These are phyloP conservation scores for Nerophis lumbriciformis DNA, from an alignment of 2,113 vertebrate species.

Conservation along the genomic window DNA sequence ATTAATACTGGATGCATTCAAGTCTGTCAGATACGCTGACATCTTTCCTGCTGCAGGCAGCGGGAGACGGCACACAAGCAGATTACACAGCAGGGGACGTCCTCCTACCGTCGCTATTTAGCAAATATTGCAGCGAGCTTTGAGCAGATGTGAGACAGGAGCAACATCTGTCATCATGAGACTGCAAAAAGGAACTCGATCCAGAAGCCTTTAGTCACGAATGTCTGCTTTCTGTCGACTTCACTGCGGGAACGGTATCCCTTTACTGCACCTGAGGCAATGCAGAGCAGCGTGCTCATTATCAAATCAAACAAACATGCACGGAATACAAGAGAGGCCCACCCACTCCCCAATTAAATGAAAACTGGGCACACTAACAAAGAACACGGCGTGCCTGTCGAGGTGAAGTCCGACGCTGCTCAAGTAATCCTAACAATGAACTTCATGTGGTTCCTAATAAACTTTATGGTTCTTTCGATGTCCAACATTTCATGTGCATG, in stretches of 20 bases:
- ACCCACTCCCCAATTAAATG: constrained; percentile 35
- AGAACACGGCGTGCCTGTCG: constrained; percentile 20
- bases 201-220: constrained; percentile 61
- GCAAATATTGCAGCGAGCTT: constrained; percentile 46
- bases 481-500: constrained; percentile 3
- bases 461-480: constrained; percentile 5
- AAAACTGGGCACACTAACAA: constrained; percentile 27
- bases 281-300: constrained; percentile 56
- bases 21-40: constrained; percentile 18
- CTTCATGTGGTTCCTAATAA: constrained; percentile 15
- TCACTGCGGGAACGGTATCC: constrained; percentile 57
- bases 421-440: constrained; percentile 22
- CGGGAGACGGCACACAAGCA: constrained; percentile 1
- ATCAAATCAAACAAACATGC: constrained; percentile 65
- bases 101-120: constrained; percentile 36
- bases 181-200: constrained; percentile 57
- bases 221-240: constrained; percentile 57
- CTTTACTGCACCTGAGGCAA: constrained; percentile 55
- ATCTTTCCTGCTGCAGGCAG: constrained; percentile 21
- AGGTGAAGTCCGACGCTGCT: constrained; percentile 15
- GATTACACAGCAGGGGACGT: constrained; percentile 29
- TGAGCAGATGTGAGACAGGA: constrained; percentile 43
- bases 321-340: constrained; percentile 41
- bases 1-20: constrained; percentile 1
- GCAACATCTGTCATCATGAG: constrained; percentile 56